phyloP scores from a whole-genome alignment of 2,888 invertebrate genomes.

The Pantelozetes paolii region DNA sequence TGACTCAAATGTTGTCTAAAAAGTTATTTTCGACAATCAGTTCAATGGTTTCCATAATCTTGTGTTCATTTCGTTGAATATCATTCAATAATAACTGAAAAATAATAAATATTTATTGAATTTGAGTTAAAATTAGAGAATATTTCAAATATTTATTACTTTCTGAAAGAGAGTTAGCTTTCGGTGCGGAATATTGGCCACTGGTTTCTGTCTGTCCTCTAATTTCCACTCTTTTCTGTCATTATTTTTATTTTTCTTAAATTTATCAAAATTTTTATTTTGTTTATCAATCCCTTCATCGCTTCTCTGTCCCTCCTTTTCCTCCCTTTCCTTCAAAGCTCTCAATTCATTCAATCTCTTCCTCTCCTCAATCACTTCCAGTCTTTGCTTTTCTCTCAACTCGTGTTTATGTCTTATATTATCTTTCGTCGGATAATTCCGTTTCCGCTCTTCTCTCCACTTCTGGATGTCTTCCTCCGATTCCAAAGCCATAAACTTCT shows the following conservation, averaged over 20 bases:
- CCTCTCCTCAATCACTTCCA: not conserved
- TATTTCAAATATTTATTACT: not conserved
- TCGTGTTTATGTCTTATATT: slow-evolving; percentile 2
- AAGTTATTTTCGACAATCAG: slow-evolving; percentile 1
- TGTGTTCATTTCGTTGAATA: not conserved
- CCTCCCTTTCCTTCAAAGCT: not conserved
- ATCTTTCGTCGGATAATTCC: slow-evolving; percentile 47
- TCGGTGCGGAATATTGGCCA: not conserved
- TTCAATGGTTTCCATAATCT: not conserved
- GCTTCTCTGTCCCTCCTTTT: not conserved
- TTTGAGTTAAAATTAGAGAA: too few species aligned
- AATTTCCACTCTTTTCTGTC: not conserved
- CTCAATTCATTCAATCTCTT: not conserved
- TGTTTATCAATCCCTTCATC: not conserved
- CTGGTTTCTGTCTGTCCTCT: not conserved
- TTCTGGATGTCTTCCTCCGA: slow-evolving; percentile 75
- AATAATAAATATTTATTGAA: not conserved
- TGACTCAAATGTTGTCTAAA: too few species aligned
- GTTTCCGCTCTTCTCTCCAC: slow-evolving; percentile 77
- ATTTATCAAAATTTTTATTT: not conserved
- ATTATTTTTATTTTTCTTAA: slow-evolving; percentile 8
- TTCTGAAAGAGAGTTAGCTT: slow-evolving; percentile 23
- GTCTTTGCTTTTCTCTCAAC: not conserved
- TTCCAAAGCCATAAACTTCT: slow-evolving; percentile 67
- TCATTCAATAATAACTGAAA: slow-evolving; percentile 13